Conservation (phyloP, 2,888 invertebrate genomes). For the Meandrusa payeni region DNA sequence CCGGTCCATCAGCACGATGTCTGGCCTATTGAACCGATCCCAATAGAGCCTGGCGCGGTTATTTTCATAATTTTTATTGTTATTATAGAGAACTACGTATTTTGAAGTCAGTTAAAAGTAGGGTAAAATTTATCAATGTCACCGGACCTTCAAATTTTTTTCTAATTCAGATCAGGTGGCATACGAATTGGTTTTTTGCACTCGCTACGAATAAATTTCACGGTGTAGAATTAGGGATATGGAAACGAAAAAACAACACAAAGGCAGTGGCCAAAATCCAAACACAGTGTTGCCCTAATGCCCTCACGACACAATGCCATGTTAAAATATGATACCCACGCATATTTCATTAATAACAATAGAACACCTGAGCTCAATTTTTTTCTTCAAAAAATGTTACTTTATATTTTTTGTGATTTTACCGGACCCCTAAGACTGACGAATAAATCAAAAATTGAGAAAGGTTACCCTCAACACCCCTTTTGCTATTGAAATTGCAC, state of each 20-base stretch:
- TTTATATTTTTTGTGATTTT: slow-evolving; percentile 22
- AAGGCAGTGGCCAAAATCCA: slow-evolving; percentile 29
- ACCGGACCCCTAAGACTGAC: not conserved
- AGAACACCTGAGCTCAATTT: slow-evolving; percentile 52
- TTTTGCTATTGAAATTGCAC: slow-evolving; percentile 23
- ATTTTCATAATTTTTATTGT: no score
- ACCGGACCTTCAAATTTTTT: slow-evolving; percentile 4
- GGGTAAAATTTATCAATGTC: no score
- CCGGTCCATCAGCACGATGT: no score
- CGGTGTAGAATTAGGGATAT: slow-evolving; percentile 18
- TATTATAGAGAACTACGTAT: no score
- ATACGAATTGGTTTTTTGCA: slow-evolving; percentile 17
- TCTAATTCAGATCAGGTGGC: slow-evolving; percentile 13
- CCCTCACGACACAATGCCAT: slow-evolving; percentile 40
- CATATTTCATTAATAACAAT: slow-evolving; percentile 55
- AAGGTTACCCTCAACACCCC: slow-evolving; percentile 1
- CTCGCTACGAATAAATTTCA: slow-evolving; percentile 19
- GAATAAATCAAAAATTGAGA: slow-evolving; percentile 8
- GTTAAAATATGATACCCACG: slow-evolving; percentile 42
- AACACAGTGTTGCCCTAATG: slow-evolving; percentile 43
- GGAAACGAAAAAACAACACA: slow-evolving; percentile 23
- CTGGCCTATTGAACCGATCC: no score
- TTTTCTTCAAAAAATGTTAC: slow-evolving; percentile 27
- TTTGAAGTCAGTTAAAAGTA: no score
- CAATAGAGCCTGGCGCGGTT: no score